Evolutionary conservation across 92 coral and sea anemone species (phyloP), one percentile per base, ranked within the genome.

Genomic region (Parazoanthus swiftii): DNA sequence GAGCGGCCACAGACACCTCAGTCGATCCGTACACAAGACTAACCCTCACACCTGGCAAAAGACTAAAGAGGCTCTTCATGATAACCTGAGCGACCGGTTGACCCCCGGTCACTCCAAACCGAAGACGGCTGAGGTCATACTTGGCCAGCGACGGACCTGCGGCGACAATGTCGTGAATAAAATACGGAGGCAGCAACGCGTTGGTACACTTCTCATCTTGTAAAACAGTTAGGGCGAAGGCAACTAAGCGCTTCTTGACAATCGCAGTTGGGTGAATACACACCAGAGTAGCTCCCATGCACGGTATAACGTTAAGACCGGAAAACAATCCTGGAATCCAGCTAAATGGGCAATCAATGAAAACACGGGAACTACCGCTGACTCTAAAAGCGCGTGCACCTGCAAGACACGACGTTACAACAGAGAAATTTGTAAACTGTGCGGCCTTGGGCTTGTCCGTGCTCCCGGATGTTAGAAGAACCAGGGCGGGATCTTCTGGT

Each of bases 181-280:
- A 4, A 10, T 48, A 79, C 20, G 82, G 82, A n/a, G 20, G 0
- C 5, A 79, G 20, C 25, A 16, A 6, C 0, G 67, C 82, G 23
- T 14, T 25, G 67, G 82, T 39, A 33, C 82, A 79, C 44, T 79
- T 79, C 59, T 79, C 82, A 79, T 79, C 82, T 79, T 79, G 82
- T 6, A 79, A 36, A 29, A 79, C 82, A 6, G 25, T 79, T 16
- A 79, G 33, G n/a, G 67, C 67, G 44, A 79, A 50, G 14, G 48
- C 82, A 16, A 29, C 21, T 33, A 54, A 80, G 59, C 71, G 70
- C 71, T 54, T 80, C 37, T 26, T 80, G 4, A 80, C 42, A 80
- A 29, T 8, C 48, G 39, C 6, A 54, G 71, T 26, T 5, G 84
- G 84, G 71, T 80, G 84, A 35, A 80, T 14, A 51, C 20, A 80